Percentiles rank a stretch among this genome's conserved stretches.
phyloP scores from a whole-genome alignment of 2,797 vertebrate species.

The Falco novaeseelandiae region DNA sequence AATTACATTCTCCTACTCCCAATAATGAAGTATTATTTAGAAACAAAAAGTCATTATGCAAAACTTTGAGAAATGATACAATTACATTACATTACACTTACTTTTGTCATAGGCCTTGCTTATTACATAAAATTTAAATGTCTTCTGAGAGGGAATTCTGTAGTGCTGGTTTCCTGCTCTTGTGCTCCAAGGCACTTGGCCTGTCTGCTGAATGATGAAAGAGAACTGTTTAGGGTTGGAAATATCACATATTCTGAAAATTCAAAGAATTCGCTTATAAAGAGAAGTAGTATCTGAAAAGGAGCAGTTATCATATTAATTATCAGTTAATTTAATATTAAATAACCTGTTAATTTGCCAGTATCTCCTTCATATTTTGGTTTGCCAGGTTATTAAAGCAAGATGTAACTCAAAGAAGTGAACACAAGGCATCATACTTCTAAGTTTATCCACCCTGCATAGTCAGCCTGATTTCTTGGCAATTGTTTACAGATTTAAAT shows the following conservation, averaged over 20 bases:
- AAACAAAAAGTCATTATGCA: slow-evolving; percentile 50
- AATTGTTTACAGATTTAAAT: background rate
- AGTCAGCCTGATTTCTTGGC: background rate
- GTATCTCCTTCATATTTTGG: background rate
- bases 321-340: background rate
- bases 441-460: background rate
- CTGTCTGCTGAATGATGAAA: background rate
- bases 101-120: slow-evolving; percentile 30
- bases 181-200: background rate
- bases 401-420: background rate
- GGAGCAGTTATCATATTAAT: background rate
- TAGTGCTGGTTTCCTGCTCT: background rate
- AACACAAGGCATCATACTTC: background rate
- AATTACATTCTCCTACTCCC: slow-evolving; percentile 31
- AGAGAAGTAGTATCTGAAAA: background rate
- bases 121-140: slow-evolving; percentile 36
- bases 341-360: background rate
- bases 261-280: background rate
- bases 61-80: slow-evolving; percentile 59
- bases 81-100: slow-evolving; percentile 30
- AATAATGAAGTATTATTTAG: slow-evolving; percentile 48
- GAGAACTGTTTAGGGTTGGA: background rate
- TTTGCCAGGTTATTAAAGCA: background rate
- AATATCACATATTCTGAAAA: background rate
- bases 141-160: background rate